Evolutionary conservation across 2,113 vertebrate genomes (phyloP).

Genomic region (Eclectus roratus): DNA sequence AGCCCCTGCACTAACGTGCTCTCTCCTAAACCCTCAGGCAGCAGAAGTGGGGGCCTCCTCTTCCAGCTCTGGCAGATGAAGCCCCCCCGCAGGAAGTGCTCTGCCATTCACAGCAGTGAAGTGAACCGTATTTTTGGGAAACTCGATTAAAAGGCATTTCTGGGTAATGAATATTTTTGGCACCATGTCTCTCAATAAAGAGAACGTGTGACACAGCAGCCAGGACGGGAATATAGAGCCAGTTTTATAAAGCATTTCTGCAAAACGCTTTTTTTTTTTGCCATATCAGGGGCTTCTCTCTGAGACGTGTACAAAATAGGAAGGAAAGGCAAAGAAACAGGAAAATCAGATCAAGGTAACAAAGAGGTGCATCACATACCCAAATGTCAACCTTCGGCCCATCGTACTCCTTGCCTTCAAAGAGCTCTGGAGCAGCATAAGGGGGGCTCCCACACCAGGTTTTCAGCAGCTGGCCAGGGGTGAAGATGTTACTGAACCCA

Average conservation of each 20-base stretch:
- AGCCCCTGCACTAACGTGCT: neutral
- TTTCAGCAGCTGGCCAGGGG: constrained; percentile 93
- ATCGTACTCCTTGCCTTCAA: constrained; percentile 97
- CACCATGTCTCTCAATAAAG: rapidly evolving
- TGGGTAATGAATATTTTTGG: rapidly evolving
- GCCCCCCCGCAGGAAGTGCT: rapidly evolving
- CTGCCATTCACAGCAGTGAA: neutral
- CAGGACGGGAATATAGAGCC: neutral
- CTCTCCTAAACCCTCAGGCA: neutral
- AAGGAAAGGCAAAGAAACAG: neutral
- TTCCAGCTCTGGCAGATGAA: neutral
- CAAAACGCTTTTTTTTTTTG: neutral
- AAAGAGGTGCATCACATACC: constrained; percentile 70
- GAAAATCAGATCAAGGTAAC: neutral
- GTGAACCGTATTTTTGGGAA: rapidly evolving
- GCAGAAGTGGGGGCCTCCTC: neutral
- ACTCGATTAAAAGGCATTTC: rapidly evolving
- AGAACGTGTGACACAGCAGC: rapidly evolving
- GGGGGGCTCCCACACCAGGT: constrained; percentile 98
- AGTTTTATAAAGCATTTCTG: rapidly evolving
- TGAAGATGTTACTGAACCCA: constrained; percentile 98
- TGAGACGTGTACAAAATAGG: rapidly evolving
- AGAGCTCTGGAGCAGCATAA: constrained; percentile 95
- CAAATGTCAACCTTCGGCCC: constrained; percentile 99
- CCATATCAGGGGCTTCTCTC: neutral